Base-by-base conservation (phyloP, 2,797 vertebrate species). In the Eospalax fontanierii region DNA sequence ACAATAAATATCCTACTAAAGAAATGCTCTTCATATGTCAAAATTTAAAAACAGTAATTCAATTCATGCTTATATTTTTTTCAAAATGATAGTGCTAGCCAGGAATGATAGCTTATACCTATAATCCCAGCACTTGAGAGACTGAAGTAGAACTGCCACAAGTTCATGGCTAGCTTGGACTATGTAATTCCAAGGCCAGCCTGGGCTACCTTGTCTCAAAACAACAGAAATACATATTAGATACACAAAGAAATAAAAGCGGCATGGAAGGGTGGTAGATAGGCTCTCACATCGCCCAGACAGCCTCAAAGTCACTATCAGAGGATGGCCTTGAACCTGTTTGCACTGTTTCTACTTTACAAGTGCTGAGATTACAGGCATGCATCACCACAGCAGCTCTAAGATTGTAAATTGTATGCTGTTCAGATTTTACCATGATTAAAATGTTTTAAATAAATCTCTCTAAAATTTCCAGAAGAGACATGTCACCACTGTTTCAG, bases 381-480 rank as follows among this genome's bases (percentile, higher is more conserved):
- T 68, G 30, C 65, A 68, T 30, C 12, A 33, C 14, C 30, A n/a
- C 6, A 16, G 12, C 30, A 16, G 65, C 65, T 68, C 38, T 24
- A 61, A 3, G 5, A 18, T 21, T 19, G 78, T 24, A 71, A 84
- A 38, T 57, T 68, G 46, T 57, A 50, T 4, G 21, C 66, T 66
- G 46, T 66, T 1, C 57, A 40, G 70, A n/a, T 57, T 86, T 66
- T 59, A 35, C 68, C 74, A 63, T 43, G 87, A 66, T 82, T 59
- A 54, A 71, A 84, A 50, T 40, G 35, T 71, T 43, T 80, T 35
- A 75, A 89, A 74, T 82, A 35, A 88, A n/a, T 87, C 22, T 38
- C 21, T 38, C 18, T 70, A 70, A 57, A 87, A 71, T 93, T 95
- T 43, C 50, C 71, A 93, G 50, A 90, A 85, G 71, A 18, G 86